Conservation (phyloP, 2,113 vertebrate genomes). For the Phylloscopus trochilus region DNA sequence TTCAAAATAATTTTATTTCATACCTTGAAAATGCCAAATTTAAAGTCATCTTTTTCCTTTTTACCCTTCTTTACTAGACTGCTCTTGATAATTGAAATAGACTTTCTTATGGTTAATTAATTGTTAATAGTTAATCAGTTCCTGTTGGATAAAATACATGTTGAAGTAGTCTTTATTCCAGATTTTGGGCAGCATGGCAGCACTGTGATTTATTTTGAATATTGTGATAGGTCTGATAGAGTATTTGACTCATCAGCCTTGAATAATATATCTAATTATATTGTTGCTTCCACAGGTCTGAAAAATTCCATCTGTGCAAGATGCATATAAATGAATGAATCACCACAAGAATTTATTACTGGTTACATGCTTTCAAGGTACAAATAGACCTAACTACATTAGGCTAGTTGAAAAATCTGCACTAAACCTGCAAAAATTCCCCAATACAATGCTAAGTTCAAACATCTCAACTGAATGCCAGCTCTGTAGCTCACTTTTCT, state of each 20-base stretch:
- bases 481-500: neutral
- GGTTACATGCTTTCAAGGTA: neutral
- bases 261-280: neutral
- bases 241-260: neutral
- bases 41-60: neutral
- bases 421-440: neutral
- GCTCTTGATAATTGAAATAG: neutral
- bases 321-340: neutral
- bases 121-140: neutral
- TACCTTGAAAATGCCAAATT: slow-evolving; percentile 32
- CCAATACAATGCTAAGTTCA: neutral
- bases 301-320: neutral
- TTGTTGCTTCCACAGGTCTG: neutral
- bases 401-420: neutral
- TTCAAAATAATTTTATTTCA: slow-evolving; percentile 14
- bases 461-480: neutral
- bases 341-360: neutral
- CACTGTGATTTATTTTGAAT: slow-evolving; percentile 15
- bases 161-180: neutral
- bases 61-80: neutral
- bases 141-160: slow-evolving; percentile 32
- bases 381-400: neutral
- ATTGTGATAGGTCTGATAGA: neutral
- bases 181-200: neutral
- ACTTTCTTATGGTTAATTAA: neutral